Evolutionary conservation across 2,113 vertebrate species (phyloP).

Genomic region (Lagenorhynchus albirostris): DNA sequence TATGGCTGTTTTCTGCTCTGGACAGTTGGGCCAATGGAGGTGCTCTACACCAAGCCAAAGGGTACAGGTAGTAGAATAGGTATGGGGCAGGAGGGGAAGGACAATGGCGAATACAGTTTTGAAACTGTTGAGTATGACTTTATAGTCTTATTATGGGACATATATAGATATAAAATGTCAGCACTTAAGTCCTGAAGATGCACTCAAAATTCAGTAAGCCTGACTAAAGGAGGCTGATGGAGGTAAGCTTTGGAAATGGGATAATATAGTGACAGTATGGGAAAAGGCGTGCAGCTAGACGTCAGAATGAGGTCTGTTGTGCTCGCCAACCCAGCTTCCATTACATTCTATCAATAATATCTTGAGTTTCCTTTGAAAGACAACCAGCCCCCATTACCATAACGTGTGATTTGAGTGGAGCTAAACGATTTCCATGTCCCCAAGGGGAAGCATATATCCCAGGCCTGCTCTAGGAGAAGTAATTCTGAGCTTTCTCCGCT

Average conservation of each 20-base stretch:
- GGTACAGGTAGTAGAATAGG: not conserved
- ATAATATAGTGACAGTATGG: not conserved
- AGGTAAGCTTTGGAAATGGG: not conserved
- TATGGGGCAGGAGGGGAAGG: not conserved
- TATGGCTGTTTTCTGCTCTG: not conserved
- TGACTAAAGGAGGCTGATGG: not conserved
- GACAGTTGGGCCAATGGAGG: not conserved
- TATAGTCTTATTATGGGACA: not conserved
- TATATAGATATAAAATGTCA: not conserved
- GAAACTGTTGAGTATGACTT: not conserved
- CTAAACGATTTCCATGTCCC: not conserved
- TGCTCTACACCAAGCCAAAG: not conserved
- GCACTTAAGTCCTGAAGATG: not conserved
- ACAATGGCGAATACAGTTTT: not conserved
- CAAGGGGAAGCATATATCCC: not conserved
- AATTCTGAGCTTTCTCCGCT: not conserved
- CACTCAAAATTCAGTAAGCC: not conserved
- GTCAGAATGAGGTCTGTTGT: not conserved
- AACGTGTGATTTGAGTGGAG: not conserved
- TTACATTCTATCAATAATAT: not conserved
- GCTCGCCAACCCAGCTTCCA: not conserved
- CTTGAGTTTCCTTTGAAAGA: slow-evolving; percentile 17
- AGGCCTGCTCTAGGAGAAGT: not conserved
- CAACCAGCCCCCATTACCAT: not conserved
- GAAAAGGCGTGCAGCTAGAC: not conserved